phyloP scores from a whole-genome alignment of 2,888 invertebrate species.

The Barypeithes pellucidus region DNA sequence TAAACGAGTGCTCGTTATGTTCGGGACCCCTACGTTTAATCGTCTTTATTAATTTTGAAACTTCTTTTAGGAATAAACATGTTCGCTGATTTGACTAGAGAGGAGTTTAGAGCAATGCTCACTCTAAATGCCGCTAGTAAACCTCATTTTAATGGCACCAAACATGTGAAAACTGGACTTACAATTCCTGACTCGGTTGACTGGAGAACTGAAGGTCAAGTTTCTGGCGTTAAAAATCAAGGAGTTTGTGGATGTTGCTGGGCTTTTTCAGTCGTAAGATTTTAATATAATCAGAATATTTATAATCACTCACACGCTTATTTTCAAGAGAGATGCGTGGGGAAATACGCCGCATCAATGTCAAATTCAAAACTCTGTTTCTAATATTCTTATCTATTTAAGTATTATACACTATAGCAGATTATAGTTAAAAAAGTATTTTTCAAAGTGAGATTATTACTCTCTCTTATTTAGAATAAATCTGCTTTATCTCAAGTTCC shows the following conservation, averaged over 20 bases:
- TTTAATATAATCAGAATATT: slow-evolving; percentile 18
- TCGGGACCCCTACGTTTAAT: too few relatives aligned
- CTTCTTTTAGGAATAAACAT: slow-evolving; percentile 49
- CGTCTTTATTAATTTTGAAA: neutral
- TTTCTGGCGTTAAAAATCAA: slow-evolving; percentile 57
- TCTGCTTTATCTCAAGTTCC: too few relatives aligned
- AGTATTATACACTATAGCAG: too few relatives aligned
- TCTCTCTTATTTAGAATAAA: too few relatives aligned
- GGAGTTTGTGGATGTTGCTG: slow-evolving; percentile 58
- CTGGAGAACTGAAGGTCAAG: slow-evolving; percentile 58
- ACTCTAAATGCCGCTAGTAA: slow-evolving; percentile 11
- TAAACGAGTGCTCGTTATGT: too few relatives aligned
- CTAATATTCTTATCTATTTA: too few relatives aligned
- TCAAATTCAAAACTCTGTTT: too few relatives aligned
- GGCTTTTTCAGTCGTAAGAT: slow-evolving; percentile 56
- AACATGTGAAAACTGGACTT: slow-evolving; percentile 21
- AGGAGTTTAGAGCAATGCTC: slow-evolving; percentile 53
- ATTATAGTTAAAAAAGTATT: too few relatives aligned
- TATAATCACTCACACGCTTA: too few relatives aligned
- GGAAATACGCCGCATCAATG: too few relatives aligned
- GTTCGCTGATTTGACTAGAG: slow-evolving; percentile 56
- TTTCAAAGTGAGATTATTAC: too few relatives aligned
- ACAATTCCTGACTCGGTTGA: slow-evolving; percentile 54
- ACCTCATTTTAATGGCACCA: slow-evolving; percentile 6
- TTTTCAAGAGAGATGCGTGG: too few relatives aligned